These are phyloP conservation scores for Lithophane socia DNA, from an alignment of 2,888 invertebrate genomes.

Conservation along the genomic window DNA sequence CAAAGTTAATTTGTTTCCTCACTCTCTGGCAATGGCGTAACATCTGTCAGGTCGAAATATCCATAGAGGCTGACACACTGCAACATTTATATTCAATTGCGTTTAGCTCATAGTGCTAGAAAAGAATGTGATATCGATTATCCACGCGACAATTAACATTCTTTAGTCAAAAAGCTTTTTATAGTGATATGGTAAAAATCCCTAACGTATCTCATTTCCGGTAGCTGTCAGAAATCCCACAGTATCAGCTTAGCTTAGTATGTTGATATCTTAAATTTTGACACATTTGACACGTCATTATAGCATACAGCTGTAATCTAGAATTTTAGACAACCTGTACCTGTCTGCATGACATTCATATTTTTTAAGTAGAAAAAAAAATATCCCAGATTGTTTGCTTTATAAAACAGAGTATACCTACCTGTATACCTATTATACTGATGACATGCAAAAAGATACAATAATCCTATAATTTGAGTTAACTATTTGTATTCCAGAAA, in stretches of 20 bases:
- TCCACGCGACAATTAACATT: neutral
- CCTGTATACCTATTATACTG: no score
- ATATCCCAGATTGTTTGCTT: neutral
- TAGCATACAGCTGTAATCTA: neutral
- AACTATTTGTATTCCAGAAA: neutral
- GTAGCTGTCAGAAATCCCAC: conserved; percentile 5
- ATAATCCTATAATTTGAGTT: neutral
- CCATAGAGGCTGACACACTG: neutral
- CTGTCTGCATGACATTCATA: neutral
- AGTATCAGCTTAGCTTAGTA: neutral
- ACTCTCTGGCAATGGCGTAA: neutral
- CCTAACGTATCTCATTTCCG: conserved; percentile 10
- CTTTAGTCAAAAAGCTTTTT: neutral
- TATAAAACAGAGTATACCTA: neutral
- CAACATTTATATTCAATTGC: neutral
- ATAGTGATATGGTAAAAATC: conserved; percentile 8
- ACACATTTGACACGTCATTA: neutral
- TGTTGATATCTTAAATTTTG: conserved; percentile 18
- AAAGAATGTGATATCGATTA: neutral
- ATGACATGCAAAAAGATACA: neutral
- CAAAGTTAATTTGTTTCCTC: neutral
- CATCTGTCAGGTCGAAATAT: neutral
- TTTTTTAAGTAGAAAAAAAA: neutral
- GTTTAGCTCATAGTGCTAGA: neutral
- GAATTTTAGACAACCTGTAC: no score